phyloP scores from a whole-genome alignment of 2,797 vertebrate genomes.

The Phrynocephalus forsythii region DNA sequence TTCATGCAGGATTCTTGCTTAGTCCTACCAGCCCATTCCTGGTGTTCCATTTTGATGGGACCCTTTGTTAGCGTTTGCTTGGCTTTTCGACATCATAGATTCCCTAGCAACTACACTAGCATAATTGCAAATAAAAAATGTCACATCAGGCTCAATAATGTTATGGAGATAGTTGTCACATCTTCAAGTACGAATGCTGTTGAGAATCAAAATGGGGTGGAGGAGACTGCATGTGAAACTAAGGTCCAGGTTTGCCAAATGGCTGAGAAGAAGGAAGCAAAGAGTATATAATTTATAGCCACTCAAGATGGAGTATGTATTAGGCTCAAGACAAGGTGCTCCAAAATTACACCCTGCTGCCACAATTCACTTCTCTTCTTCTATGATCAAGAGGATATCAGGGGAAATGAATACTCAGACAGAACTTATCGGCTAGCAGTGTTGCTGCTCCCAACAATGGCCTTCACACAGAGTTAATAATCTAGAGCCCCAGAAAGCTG shows the following conservation, averaged over 20 bases:
- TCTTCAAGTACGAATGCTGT: not conserved
- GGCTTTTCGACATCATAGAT: not conserved
- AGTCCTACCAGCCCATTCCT: too few relatives aligned
- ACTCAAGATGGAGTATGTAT: not conserved
- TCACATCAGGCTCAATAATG: too few relatives aligned
- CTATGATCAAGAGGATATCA: constrained; percentile 24
- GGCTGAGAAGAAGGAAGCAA: constrained; percentile 37
- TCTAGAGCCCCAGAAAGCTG: constrained; percentile 57
- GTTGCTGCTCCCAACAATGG: constrained; percentile 53
- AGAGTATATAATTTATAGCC: not conserved
- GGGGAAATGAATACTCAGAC: constrained; percentile 27
- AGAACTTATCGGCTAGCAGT: constrained; percentile 49
- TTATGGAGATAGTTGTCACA: too few relatives aligned
- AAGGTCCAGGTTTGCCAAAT: constrained; percentile 3
- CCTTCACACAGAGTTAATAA: constrained; percentile 61
- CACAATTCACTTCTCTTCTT: constrained; percentile 5
- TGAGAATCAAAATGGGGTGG: not conserved
- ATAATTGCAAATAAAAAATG: not conserved
- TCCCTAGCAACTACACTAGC: not conserved
- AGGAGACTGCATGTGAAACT: not conserved
- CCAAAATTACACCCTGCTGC: constrained; percentile 20
- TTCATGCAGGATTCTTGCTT: too few relatives aligned
- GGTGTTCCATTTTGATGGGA: not conserved
- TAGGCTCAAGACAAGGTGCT: constrained; percentile 34
- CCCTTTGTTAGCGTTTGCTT: not conserved